Conservation (phyloP, 2,888 invertebrate genomes). For the Melangyna quadrimaculata region DNA sequence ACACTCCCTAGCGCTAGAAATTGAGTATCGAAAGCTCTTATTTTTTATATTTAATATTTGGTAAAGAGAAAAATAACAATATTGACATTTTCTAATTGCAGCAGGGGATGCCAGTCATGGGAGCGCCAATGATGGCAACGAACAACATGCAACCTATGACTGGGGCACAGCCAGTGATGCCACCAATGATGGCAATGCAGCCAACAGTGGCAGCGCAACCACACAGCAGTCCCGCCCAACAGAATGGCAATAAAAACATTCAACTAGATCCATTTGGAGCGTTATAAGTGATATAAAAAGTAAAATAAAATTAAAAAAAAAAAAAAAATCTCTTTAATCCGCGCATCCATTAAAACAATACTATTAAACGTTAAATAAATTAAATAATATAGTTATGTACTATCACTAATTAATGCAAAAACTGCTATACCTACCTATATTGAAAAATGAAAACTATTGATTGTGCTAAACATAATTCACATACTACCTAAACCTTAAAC, state of each 20-base stretch:
- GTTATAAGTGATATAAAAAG: slow-evolving; percentile 77
- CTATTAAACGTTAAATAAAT: slow-evolving; percentile 49
- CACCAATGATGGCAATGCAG: slow-evolving; percentile 72
- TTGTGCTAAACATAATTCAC: slow-evolving; percentile 61
- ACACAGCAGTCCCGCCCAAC: slow-evolving; percentile 77
- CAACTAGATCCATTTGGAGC: slow-evolving; percentile 83
- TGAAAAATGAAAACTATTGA: slow-evolving; percentile 55
- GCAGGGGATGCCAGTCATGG: slow-evolving; percentile 81
- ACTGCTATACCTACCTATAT: slow-evolving; percentile 40
- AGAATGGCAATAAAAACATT: slow-evolving; percentile 80
- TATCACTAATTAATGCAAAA: slow-evolving; percentile 49
- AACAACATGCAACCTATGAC: slow-evolving; percentile 79
- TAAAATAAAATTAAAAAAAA: background rate
- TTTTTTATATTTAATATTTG: background rate
- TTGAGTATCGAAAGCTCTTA: slow-evolving; percentile 40
- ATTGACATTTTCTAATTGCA: slow-evolving; percentile 67
- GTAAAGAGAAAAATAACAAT: background rate
- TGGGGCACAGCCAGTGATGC: slow-evolving; percentile 78
- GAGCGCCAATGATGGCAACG: slow-evolving; percentile 79
- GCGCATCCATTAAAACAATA: slow-evolving; percentile 52
- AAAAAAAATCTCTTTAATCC: slow-evolving; percentile 29
- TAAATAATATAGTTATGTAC: slow-evolving; percentile 44
- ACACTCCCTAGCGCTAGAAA: slow-evolving; percentile 19
- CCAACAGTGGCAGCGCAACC: slow-evolving; percentile 75
- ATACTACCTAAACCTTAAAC: slow-evolving; percentile 15